Percentiles rank a stretch among this genome's conserved stretches.
These are phyloP conservation scores for Coenonympha glycerion DNA, from an alignment of 2,888 invertebrate genomes.

Conservation along the genomic window DNA sequence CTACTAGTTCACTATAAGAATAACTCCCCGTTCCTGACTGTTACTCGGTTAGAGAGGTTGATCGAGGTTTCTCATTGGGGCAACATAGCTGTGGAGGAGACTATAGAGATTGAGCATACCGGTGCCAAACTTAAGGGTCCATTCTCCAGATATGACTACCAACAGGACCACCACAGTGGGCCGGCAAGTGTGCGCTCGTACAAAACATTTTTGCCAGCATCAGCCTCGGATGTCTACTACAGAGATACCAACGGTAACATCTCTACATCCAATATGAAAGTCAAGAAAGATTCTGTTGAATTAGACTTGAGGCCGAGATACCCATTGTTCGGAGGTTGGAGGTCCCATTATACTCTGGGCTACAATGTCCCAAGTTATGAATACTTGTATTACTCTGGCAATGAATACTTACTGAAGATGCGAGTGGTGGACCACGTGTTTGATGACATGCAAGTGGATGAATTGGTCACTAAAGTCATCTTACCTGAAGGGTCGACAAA, in stretches of 20 bases:
- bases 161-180: constrained; percentile 91
- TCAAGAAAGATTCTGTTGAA: constrained; percentile 94
- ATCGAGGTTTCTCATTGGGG: constrained; percentile 99
- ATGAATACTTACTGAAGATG: constrained; percentile 91
- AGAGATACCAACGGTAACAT: constrained; percentile 98
- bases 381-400: constrained; percentile 88
- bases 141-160: constrained; percentile 98
- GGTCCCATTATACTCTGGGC: constrained; percentile 96
- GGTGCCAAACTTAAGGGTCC: constrained; percentile 95
- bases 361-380: constrained; percentile 98
- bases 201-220: constrained; percentile 88
- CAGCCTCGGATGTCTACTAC: constrained; percentile 97
- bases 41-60: constrained; percentile 87
- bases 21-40: constrained; percentile 96
- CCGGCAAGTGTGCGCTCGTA: constrained; percentile 94
- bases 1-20: constrained; percentile 95
- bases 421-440: constrained; percentile 96
- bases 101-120: constrained; percentile 91
- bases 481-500: constrained; percentile 94
- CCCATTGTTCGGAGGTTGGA: constrained; percentile 99
- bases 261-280: constrained; percentile 94
- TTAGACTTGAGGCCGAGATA: constrained; percentile 97
- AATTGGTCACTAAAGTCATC: constrained; percentile 90
- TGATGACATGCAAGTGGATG: constrained; percentile 97
- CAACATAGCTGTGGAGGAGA: constrained; percentile 97